Percentiles rank a stretch among this genome's conserved stretches.
Evolutionary conservation across 2,113 vertebrate genomes (phyloP).

Genomic region (Speoplatyrhinus poulsoni): DNA sequence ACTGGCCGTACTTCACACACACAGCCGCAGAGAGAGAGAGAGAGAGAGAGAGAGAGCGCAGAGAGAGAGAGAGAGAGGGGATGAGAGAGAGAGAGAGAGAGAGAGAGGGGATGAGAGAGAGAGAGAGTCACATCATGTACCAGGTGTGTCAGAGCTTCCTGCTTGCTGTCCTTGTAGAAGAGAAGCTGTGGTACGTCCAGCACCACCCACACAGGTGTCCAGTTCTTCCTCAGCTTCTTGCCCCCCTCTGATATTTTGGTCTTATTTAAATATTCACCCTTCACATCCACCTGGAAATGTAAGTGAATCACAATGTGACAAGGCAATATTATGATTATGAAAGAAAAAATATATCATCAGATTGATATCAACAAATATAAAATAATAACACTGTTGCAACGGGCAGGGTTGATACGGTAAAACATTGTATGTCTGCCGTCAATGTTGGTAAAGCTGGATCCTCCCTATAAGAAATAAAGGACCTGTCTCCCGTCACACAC

Average conservation of each 20-base stretch:
- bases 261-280: conserved; percentile 89
- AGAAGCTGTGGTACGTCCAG: conserved; percentile 82
- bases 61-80: neutral
- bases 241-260: conserved; percentile 90
- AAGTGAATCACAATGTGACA: neutral
- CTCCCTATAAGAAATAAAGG: neutral
- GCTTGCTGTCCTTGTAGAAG: conserved; percentile 91
- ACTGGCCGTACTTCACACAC: too few species aligned
- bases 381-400: conserved; percentile 1
- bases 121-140: conserved; percentile 60
- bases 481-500: neutral
- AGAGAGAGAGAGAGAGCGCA: neutral
- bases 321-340: neutral
- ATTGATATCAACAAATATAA: neutral
- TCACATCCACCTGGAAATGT: conserved; percentile 78
- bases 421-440: neutral
- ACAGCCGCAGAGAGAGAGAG: too few species aligned
- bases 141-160: conserved; percentile 75
- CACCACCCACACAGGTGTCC: conserved; percentile 84
- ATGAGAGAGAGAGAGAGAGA: neutral
- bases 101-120: neutral
- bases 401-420: neutral
- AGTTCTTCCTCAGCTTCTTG: conserved; percentile 94
- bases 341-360: neutral
- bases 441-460: neutral